Base-by-base conservation (phyloP, 1,140 invertebrate species). In the Lepidurus packardi region DNA sequence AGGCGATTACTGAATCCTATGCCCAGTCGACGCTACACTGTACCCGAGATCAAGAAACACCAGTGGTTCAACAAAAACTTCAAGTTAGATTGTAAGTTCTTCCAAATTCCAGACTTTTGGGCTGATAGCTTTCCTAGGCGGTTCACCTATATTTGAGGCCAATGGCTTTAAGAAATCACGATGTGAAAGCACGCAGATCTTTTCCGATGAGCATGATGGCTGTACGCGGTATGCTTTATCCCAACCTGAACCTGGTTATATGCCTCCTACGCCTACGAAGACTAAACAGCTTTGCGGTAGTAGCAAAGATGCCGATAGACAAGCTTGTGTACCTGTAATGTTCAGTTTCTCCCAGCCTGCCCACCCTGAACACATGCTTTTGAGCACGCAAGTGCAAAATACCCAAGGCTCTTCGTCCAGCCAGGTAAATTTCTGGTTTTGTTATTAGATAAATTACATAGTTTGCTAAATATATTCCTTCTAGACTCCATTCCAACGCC, bases 321-420 rank as follows among this genome's bases (percentile, higher is more conserved):
- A 42, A 45, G 44, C 13, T 45, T 41, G 47, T 21, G 42, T 81
- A n/a, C 78, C 78, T 44, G 77, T 78, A 16, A 47, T 80, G 79
- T 89, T 91, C 73, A 92, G 91, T 79, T 96, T 95, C 85, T 97
- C 95, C 5, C 96, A 98, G 84, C 96, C 95, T 2, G 90, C 90
- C 42, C 88, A 91, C 79, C 87, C 92, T 73, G 93, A 96, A 81
- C 91, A 97, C 87, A 87, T 97, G 82, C 86, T 97, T 77, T 85
- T 96, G 1, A 90, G 88, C 78, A 90, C 92, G 10, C 93, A 95
- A 86, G 84, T 91, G 74, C 90, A 90, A 83, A 87, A 88, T 34
- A 90, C 91, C 24, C 90, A 90, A 81, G 84, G 85, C 76, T 88
- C 88, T 81, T 77, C 74, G 4, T 73, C 41, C 43, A 86, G 82